Conservation (phyloP, 2,888 invertebrate species). For the Ornithoptera priamus region DNA sequence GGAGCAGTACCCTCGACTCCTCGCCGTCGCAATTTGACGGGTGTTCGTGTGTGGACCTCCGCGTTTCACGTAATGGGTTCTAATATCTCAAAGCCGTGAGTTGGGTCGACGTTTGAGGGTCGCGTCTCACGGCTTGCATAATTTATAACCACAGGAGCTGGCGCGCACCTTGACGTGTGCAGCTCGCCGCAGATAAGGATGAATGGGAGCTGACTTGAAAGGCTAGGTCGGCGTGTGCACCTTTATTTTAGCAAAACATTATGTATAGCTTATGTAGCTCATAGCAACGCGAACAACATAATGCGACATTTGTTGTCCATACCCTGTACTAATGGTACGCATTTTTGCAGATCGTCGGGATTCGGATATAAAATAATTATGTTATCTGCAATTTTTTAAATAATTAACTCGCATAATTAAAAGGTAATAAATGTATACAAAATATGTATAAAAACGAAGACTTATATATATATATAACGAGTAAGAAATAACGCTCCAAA, state of each 20-base stretch:
- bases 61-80: conserved; percentile 4
- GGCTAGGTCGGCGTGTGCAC: neutral
- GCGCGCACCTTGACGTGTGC: conserved; percentile 7
- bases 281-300: too few relatives aligned
- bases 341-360: too few relatives aligned
- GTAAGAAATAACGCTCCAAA: too few relatives aligned
- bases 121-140: conserved; percentile 9
- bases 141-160: conserved; percentile 13
- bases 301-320: too few relatives aligned
- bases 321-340: too few relatives aligned
- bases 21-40: neutral
- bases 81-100: conserved; percentile 17
- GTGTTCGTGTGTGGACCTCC: neutral
- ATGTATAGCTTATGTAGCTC: neutral
- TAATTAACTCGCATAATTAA: too few relatives aligned
- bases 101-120: conserved; percentile 18
- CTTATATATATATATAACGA: too few relatives aligned
- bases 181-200: conserved; percentile 5
- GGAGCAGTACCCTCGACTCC: neutral
- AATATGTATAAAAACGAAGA: too few relatives aligned
- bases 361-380: too few relatives aligned
- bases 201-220: neutral
- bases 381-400: too few relatives aligned
- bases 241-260: neutral
- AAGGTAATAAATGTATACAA: too few relatives aligned